Base-by-base conservation (phyloP, 2,888 invertebrate genomes). In the Pseudococcus longispinus region DNA sequence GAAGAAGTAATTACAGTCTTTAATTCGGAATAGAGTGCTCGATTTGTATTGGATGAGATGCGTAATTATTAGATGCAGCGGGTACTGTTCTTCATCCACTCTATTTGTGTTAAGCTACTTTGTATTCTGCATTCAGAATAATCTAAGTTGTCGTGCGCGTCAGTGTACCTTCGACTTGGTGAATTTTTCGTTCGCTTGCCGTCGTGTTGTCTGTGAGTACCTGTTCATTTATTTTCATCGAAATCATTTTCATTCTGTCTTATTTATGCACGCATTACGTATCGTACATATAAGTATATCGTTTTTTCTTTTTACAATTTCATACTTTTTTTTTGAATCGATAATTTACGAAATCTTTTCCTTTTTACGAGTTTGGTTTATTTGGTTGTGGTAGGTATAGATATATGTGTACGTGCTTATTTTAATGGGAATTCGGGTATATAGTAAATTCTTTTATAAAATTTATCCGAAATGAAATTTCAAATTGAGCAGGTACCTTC, bases 1-100 rank as follows among this genome's bases (percentile, higher is more conserved):
- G 77, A n/a, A 77, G 77, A 77, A 77, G 86, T 86, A 86, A 86
- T 86, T 86, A 86, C 86, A 86, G 86, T 86, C 51, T 80, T 86
- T 80, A 86, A 77, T 86, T 32, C 65, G 20, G 70, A 44, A 44
- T 85, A 70, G 42, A 20, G 32, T 42, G 77, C 42, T 42, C 70
- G 44, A 85, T 85, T 85, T 55, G 84, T 85, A 65, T 85, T 42
- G 85, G 85, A 46, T 55, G 70, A 26, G 70, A 85, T 85, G 85
- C 74, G 46, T 85, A 46, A 85, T 85, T 74, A 74, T 74, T 44
- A 70, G 70, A 70, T 70, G 74, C 32, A 85, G 44, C 42, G 13
- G 15, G 65, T 44, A 85, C 44, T 20, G n/a, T 85, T 70, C 65
- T 85, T 85, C 46, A 44, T 85, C 84, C 42, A 29, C 55, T 65